Evolutionary conservation across 2,797 vertebrate genomes (phyloP).

Genomic region (Darevskia nairensis): DNA sequence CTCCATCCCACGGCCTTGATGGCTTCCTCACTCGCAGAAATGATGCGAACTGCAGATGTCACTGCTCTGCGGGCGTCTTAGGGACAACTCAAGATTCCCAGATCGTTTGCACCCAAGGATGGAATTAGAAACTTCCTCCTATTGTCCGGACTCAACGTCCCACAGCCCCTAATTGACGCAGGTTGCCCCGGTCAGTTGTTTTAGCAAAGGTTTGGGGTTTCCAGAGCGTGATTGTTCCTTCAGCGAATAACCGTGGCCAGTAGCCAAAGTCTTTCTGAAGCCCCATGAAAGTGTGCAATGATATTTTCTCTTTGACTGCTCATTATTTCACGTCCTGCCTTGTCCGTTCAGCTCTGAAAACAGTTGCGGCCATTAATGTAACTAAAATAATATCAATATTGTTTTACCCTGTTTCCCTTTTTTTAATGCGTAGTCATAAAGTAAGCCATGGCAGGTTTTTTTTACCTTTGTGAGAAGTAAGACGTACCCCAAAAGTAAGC

Average conservation of each 20-base stretch:
- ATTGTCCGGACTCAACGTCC: conserved; percentile 76
- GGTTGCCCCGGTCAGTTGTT: conserved; percentile 58
- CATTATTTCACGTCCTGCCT: conserved; percentile 37
- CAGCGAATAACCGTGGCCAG: conserved; percentile 49
- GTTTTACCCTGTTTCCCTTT: too few species aligned
- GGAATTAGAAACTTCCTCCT: conserved; percentile 80
- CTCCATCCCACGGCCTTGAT: background rate
- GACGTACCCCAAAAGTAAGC: too few species aligned
- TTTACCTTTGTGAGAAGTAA: too few species aligned
- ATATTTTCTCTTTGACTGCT: conserved; percentile 49
- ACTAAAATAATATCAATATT: background rate
- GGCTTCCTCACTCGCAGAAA: conserved; percentile 33
- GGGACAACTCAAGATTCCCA: conserved; percentile 64
- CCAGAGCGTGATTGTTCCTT: conserved; percentile 57
- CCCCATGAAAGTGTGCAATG: conserved; percentile 52
- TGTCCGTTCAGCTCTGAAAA: background rate
- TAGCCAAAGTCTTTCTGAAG: conserved; percentile 65
- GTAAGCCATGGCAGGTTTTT: too few species aligned
- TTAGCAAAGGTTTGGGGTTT: conserved; percentile 59
- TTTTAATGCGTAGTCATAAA: too few species aligned
- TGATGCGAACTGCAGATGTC: conserved; percentile 78
- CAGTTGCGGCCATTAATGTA: too few species aligned
- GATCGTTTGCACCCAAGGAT: conserved; percentile 80
- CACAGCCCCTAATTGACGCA: conserved; percentile 78
- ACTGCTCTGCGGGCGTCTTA: conserved; percentile 55